Base-by-base conservation (phyloP, 2,113 vertebrate species). In the Nipponia nippon region DNA sequence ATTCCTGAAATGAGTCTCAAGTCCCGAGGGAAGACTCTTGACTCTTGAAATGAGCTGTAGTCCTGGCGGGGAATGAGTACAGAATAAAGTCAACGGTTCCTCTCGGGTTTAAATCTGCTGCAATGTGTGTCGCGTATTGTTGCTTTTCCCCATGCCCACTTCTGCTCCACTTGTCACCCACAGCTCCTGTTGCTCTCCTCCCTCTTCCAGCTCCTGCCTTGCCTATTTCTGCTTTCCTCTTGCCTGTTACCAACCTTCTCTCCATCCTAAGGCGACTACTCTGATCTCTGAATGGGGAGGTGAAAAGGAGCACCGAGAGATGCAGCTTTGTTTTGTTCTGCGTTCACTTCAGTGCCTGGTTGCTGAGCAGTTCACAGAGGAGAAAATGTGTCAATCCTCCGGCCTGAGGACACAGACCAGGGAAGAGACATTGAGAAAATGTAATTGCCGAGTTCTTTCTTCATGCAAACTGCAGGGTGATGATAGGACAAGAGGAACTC, bases 1-100 rank as follows among this genome's bases (percentile, higher is more conserved):
- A 55, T 87, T 96, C 81, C 78, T 96, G 87, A 89, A 91, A 96
- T 96, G 94, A 97, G 83, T 96, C 63, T 96, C 38, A 62, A 15
- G 80, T 82, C 89, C 83, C 0, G 7, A 78, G 69, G 89, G 86
- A 92, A 89, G 83, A 67, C 58, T 91, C 38, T 38, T 42, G 67
- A 94, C 67, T 96, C 56, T 58, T 89, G 81, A 96, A 96, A 95
- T 96, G 93, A 97, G 78, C 44, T 91, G 81, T 79, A 87, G 70
- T 56, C 20, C 26, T 38, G 19, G 13, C 3, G 9, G 2, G 66
- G 44, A 69, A 89, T 44, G 61, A 85, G 56, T 36, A 36, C 26
- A 91, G 52, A 89, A 67, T 16, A 65, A 40, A 63, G 18, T 89
- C 61, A 96, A 50, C 47, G 13, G 93, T 79, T 95, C 47, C 78